Percentiles rank a stretch among this genome's conserved stretches.
These are phyloP conservation scores for Callitettix versicolor DNA, from an alignment of 1,140 invertebrate genomes.

Conservation along the genomic window DNA sequence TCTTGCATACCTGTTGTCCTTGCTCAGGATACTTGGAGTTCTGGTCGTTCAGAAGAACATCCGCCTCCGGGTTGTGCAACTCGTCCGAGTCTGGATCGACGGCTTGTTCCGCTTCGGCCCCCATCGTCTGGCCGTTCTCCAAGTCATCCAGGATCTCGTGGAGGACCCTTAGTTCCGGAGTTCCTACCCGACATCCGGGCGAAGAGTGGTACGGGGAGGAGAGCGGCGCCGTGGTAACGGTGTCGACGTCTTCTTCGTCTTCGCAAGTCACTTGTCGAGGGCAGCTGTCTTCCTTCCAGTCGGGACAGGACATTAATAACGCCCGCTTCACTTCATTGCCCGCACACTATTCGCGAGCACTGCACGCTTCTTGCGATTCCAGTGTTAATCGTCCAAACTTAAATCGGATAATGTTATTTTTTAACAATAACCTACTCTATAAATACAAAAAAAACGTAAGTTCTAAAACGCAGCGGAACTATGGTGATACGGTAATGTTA, in stretches of 20 bases:
- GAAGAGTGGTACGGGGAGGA: conserved; percentile 8
- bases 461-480: too few relatives aligned
- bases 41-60: not conserved
- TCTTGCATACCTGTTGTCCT: not conserved
- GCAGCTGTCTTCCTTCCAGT: not conserved
- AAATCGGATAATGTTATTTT: too few relatives aligned
- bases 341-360: too few relatives aligned
- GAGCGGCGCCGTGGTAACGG: conserved; percentile 4
- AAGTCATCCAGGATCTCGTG: conserved; percentile 14
- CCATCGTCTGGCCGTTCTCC: not conserved
- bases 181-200: not conserved
- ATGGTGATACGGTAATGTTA: too few relatives aligned
- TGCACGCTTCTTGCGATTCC: too few relatives aligned
- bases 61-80: not conserved
- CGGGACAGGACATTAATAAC: conserved; percentile 2
- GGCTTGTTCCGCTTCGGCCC: not conserved
- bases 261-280: too few relatives aligned
- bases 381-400: too few relatives aligned
- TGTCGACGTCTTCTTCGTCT: not conserved
- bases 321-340: not conserved
- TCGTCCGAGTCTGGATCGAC: not conserved
- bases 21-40: not conserved
- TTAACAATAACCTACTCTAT: too few relatives aligned
- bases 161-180: conserved; percentile 12
- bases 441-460: too few relatives aligned